Base-by-base conservation (phyloP, 2,888 invertebrate genomes). In the Oligia fasciuncula region DNA sequence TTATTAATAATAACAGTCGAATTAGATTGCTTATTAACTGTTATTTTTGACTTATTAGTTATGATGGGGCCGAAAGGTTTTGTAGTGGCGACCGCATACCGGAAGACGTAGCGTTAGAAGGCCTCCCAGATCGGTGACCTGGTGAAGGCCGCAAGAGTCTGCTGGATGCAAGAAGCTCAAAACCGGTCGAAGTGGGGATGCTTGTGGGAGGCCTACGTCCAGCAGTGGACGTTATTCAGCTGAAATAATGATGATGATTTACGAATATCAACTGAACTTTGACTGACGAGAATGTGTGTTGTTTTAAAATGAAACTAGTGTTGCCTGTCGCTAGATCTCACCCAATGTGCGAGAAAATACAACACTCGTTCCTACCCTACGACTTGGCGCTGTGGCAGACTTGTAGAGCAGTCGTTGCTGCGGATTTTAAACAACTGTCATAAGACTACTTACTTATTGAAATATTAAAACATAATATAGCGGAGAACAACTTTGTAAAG, bases 1-100 rank as follows among this genome's bases (percentile, higher is more conserved):
- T 76, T 76, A 76, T 80, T 77, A 76, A 83, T 83, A 83, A 76
- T 83, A 83, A 57, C 68, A 68, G 54, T 63, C 54, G 83, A 83
- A 83, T 60, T 76, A 76, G 80, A 54, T 62, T 62, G 75, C 82
- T 82, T 67, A 80, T 76, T 62, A 80, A 54, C 82, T 67, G 51
- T 80, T 57, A 46, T 65, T 57, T 65, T 49, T 65, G 46, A 57
- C 13, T 40, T 76, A 40, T 49, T 79, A 40, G 13, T 68, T 57
- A n/a, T 11, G 6, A 29, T 29, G 14, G 62, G 14, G 62, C 29
- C 2, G 2, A 62, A 29, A 29, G 6, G 5, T 35, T 63, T 17
- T 35, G 35, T 1, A 60, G n/a, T n/a, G 57, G 13, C 23, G 23
- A 57, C 57, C 57, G 23, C 23, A 49, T 49, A 49, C 49, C 49